Evolutionary conservation across 2,888 invertebrate genomes (phyloP).

Genomic region (Fragum fragum): DNA sequence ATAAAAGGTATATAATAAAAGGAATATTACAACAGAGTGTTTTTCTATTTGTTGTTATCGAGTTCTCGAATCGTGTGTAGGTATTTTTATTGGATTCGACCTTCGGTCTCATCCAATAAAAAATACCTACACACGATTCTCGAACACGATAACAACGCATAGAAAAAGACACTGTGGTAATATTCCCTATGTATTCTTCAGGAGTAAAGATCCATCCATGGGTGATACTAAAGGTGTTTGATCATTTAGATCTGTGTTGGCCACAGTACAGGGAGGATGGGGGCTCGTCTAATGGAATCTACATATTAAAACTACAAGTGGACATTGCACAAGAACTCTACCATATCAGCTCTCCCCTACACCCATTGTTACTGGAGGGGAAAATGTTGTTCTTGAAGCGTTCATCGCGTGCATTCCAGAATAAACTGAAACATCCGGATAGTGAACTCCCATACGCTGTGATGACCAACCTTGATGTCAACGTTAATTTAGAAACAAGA

Average conservation of each 20-base stretch:
- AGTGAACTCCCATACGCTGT: slow-evolving; percentile 27
- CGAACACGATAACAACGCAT: too few relatives aligned
- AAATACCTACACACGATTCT: too few relatives aligned
- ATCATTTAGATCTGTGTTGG: slow-evolving; percentile 21
- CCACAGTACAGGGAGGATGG: slow-evolving; percentile 7
- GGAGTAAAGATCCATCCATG: neutral
- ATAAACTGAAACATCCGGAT: slow-evolving; percentile 32
- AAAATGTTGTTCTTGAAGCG: slow-evolving; percentile 35
- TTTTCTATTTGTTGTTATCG: too few relatives aligned
- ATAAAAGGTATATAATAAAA: too few relatives aligned
- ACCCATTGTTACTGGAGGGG: slow-evolving; percentile 47
- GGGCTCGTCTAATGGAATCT: slow-evolving; percentile 9
- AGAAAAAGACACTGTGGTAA: too few relatives aligned
- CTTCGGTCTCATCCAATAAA: too few relatives aligned
- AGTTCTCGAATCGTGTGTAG: too few relatives aligned
- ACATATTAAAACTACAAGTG: slow-evolving; percentile 31
- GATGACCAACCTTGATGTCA: slow-evolving; percentile 36
- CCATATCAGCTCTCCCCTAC: slow-evolving; percentile 30
- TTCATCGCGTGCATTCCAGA: slow-evolving; percentile 35
- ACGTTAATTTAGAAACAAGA: slow-evolving; percentile 46
- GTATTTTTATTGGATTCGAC: too few relatives aligned
- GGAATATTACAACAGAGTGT: too few relatives aligned
- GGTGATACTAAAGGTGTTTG: slow-evolving; percentile 25
- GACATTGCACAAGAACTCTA: slow-evolving; percentile 37
- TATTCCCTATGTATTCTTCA: too few relatives aligned